Base-by-base conservation (phyloP, 92 coral and sea anemone genomes). In the Actinernus sp. region DNA sequence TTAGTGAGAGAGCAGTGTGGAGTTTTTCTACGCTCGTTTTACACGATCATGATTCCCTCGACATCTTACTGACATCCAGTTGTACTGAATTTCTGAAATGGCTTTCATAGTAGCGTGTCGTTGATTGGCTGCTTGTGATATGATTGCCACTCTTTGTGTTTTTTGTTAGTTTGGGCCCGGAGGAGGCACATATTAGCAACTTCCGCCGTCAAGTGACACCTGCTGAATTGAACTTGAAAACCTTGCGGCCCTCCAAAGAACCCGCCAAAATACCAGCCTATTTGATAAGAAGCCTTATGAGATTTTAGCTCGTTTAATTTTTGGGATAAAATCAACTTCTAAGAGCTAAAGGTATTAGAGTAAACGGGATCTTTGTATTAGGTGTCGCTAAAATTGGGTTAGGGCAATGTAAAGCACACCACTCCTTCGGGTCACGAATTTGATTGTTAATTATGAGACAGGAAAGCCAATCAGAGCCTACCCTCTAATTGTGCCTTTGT, bases 91-190 rank as follows among this genome's bases (percentile, higher is more conserved):
- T 66, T 41, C 78, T 57, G 36, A 70, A 70, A 70, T 70, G 66
- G 78, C 66, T 70, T 70, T 70, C 78, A 70, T 57, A 57, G 78
- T 53, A 70, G 78, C 78, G 78, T 29, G 53, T 28, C 58, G 47
- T 55, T 70, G 78, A 70, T 70, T 70, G 78, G 78, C 66, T 56
- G 47, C 11, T 9, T 41, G 66, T 51, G 58, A 53, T 70, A 44
- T 70, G 78, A 70, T 62, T 70, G 78, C 66, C 78, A 70, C 55
- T 57, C 78, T 46, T 64, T 70, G 63, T 70, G 30, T 63, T 25
- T 63, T 59, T 45, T 41, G 10, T 39, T 70, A 39, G 76, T 49
- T 68, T 68, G 39, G 40, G 38, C 19, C 50, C 71, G 26, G 65
- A 41, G 53, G 65, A 33, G 28, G n/a, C n/a, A n/a, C n/a, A n/a